A percentile compares a stretch with the other conserved stretches of the same genome.
phyloP scores from a whole-genome alignment of 2,113 vertebrate genomes.

The Eptesicus fuscus region DNA sequence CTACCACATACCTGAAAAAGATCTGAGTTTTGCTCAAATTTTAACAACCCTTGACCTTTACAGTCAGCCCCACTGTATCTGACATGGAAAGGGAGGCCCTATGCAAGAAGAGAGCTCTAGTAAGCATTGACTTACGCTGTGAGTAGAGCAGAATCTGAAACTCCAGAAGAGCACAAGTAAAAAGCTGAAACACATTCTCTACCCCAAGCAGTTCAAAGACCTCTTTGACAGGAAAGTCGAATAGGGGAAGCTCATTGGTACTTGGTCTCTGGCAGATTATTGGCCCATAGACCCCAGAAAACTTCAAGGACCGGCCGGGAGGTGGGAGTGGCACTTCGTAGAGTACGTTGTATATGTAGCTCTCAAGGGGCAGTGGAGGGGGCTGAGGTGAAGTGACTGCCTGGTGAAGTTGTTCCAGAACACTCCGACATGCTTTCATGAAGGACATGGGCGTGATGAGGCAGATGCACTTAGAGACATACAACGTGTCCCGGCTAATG shows the following conservation, averaged over 20 bases:
- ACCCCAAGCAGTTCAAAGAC: constrained; percentile 95
- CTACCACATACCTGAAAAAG: not conserved
- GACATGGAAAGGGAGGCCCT: not conserved
- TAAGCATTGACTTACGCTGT: constrained; percentile 90
- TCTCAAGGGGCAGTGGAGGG: constrained; percentile 96
- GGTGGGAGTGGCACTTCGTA: constrained; percentile 98
- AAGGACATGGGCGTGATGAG: constrained; percentile 98
- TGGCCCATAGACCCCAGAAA: constrained; percentile 95
- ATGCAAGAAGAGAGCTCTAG: not conserved
- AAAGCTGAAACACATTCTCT: constrained; percentile 97
- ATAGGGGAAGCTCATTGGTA: constrained; percentile 93
- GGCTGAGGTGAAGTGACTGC: constrained; percentile 94
- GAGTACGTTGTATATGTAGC: constrained; percentile 98
- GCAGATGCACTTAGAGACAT: constrained; percentile 98
- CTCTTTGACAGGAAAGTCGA: constrained; percentile 94
- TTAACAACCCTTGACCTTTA: not conserved
- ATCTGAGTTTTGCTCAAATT: not conserved
- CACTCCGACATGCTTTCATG: constrained; percentile 93
- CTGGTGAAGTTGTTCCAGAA: constrained; percentile 93
- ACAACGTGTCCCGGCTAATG: constrained; percentile 96
- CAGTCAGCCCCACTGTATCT: not conserved
- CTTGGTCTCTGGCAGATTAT: constrained; percentile 97
- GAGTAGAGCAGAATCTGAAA: constrained; percentile 99
- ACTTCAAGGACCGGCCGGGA: constrained; percentile 94
- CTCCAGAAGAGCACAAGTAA: constrained; percentile 97